A percentile compares a stretch with the other conserved stretches of the same genome.
Conservation (phyloP, 2,888 invertebrate species). For the Erebia ligea region DNA sequence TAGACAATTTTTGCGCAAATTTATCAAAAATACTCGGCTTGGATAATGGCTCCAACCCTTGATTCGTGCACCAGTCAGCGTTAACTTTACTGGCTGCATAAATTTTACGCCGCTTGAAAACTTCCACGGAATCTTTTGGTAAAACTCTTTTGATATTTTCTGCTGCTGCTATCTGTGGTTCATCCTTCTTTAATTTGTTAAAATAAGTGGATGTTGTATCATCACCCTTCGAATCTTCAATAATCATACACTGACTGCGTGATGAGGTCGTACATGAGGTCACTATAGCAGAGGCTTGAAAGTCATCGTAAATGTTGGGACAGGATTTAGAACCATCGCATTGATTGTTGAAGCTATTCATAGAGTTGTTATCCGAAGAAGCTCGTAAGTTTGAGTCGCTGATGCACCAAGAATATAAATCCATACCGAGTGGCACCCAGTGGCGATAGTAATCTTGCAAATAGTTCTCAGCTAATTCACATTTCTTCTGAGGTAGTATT, state of each 20-base stretch:
- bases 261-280: conserved; percentile 55
- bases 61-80: conserved; percentile 51
- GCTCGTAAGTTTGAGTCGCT: conserved; percentile 58
- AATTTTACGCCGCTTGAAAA: conserved; percentile 58
- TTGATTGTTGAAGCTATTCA: conserved; percentile 48
- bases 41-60: conserved; percentile 30
- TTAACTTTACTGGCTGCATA: conserved; percentile 56
- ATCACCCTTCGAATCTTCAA: conserved; percentile 41
- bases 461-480: conserved; percentile 64
- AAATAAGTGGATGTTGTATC: conserved; percentile 45
- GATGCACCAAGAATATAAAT: conserved; percentile 57
- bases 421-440: conserved; percentile 58
- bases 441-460: conserved; percentile 63
- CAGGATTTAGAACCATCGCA: conserved; percentile 59
- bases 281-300: conserved; percentile 49
- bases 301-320: conserved; percentile 62
- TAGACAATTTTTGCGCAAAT: conserved; percentile 41
- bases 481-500: conserved; percentile 49
- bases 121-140: conserved; percentile 72
- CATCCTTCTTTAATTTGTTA: conserved; percentile 45
- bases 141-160: conserved; percentile 47
- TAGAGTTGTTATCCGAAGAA: conserved; percentile 52
- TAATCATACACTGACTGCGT: conserved; percentile 47
- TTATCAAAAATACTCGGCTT: conserved; percentile 48
- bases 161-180: conserved; percentile 36